These are phyloP conservation scores for Chloebia gouldiae DNA, from an alignment of 2,113 vertebrate genomes.

Conservation along the genomic window DNA sequence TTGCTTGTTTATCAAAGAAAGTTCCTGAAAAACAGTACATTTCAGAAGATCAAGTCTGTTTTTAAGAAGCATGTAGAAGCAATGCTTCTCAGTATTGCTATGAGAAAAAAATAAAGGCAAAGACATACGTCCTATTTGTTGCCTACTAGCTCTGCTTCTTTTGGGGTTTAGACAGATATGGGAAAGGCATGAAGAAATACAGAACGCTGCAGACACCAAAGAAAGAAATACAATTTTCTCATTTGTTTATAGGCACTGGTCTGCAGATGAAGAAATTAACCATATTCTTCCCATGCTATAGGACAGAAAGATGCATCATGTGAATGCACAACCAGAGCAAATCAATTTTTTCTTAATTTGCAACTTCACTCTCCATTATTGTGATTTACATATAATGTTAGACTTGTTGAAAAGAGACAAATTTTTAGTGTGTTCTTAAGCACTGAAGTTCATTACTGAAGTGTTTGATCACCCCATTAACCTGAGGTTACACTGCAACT, in stretches of 20 bases:
- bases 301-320: neutral
- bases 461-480: neutral
- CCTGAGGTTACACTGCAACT: neutral
- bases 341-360: neutral
- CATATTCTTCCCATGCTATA: neutral
- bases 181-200: neutral
- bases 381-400: neutral
- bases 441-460: neutral
- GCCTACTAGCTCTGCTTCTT: neutral
- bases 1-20: neutral
- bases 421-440: neutral
- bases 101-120: neutral
- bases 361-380: neutral
- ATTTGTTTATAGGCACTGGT: neutral
- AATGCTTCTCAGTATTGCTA: neutral
- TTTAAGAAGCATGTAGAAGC: neutral
- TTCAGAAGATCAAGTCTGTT: neutral
- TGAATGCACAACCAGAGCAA: neutral
- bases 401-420: neutral
- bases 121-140: neutral
- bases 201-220: neutral
- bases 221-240: neutral
- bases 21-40: neutral
- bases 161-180: accelerated
- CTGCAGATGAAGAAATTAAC: neutral